Evolutionary conservation across 2,113 vertebrate genomes (phyloP), one percentile per base, ranked within the genome.

Genomic region (Prionailurus viverrinus): DNA sequence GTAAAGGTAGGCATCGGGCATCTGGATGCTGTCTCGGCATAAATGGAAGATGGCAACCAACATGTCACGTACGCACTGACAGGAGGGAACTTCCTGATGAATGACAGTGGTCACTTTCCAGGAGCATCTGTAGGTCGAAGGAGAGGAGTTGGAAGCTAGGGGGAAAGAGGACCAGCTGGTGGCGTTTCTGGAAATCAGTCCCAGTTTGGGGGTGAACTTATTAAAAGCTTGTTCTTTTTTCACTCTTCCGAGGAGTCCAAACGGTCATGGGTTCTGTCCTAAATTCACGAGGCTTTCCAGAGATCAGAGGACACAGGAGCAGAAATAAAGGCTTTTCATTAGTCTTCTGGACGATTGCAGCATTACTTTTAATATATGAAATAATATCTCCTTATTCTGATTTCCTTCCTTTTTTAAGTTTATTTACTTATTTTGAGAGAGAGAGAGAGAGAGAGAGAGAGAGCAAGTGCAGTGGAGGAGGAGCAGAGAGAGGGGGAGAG

Each of bases 261-360:
- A 97, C 65, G 39, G 12, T 25, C n/a, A 16, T 79, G 61, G 10
- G 4, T 29, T 29, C 33, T 93, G 7, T 68, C 23, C 31, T 93
- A 65, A 94, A 97, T 79, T 93, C 51, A 76, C 31, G 87, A 71
- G 27, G 13, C 11, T 93, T 91, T 96, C 80, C 53, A 58, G 36
- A 87, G 45, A 18, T 19, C 61, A 39, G 58, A 91, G 96, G 25
- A 58, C n/a, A 73, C 7, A 86, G 39, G 27, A 55, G 14, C 33
- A 93, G 69, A 95, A 88, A 61, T 45, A 29, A 93, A 39, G 61
- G 33, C 6, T 91, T 45, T 84, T 88, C 16, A n/a, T 76, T n/a
- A 83, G 29, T 84, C 18, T 96, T 79, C 16, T 87, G 14, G 48
- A 79, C 33, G 27, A 36, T 29, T 79, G 53, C 29, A 9, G 58